Evolutionary conservation across 2,797 vertebrate genomes (phyloP).

Genomic region (Anniella stebbinsi): DNA sequence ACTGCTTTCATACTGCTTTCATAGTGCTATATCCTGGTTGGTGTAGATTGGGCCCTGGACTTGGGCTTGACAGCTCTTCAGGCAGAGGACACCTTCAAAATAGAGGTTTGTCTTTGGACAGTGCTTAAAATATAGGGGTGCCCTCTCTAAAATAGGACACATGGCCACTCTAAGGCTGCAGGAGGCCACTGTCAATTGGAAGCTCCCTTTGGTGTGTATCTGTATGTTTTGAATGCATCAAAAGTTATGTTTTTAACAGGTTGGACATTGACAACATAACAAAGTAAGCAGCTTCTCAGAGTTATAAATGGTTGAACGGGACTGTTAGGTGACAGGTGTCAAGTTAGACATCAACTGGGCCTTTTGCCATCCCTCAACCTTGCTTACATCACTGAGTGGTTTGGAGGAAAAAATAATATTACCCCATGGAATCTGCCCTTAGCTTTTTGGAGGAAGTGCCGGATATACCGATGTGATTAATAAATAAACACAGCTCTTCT

Average conservation of each 20-base stretch:
- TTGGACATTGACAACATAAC: neutral
- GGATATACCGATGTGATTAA: neutral
- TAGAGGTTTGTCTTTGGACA: no score
- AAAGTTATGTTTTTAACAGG: neutral
- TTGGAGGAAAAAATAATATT: neutral
- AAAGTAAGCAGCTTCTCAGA: neutral
- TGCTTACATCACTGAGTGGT: neutral
- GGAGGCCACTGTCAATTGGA: neutral
- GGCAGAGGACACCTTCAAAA: no score
- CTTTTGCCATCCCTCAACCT: no score
- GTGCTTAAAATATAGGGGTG: no score
- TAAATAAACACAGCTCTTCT: neutral
- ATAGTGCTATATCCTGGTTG: no score
- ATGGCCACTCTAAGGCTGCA: no score
- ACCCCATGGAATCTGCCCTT: neutral
- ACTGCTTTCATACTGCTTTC: no score
- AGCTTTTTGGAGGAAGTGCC: neutral
- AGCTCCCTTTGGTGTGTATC: neutral
- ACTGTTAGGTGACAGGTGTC: no score
- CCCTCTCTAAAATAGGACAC: no score
- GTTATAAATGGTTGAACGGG: neutral
- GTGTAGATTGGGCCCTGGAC: no score
- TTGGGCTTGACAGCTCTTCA: no score
- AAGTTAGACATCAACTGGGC: no score
- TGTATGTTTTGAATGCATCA: neutral